Percentiles rank a stretch among this genome's conserved stretches.
Evolutionary conservation across 2,888 invertebrate species (phyloP).

Genomic region (Hemistola chrysoprasaria): DNA sequence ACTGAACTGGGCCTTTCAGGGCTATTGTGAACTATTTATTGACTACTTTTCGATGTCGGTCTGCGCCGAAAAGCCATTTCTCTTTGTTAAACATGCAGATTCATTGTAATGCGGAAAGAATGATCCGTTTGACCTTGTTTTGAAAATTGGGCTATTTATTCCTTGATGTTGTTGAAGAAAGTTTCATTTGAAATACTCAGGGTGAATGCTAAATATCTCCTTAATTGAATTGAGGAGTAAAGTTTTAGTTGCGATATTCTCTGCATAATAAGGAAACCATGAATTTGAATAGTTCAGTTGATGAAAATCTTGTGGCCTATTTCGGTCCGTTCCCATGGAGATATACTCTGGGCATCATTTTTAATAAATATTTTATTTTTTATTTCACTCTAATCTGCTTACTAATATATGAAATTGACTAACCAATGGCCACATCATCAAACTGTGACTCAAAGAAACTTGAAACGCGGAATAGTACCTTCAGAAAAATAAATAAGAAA

Average conservation of each 20-base stretch:
- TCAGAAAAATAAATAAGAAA: too few species aligned
- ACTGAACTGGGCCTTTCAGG: conserved; percentile 17
- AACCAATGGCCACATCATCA: too few species aligned
- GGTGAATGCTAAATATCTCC: conserved; percentile 8
- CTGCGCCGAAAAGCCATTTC: conserved; percentile 19
- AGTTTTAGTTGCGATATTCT: conserved; percentile 1
- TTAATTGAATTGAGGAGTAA: conserved; percentile 2
- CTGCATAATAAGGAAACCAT: conserved; percentile 6
- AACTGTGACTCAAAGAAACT: too few species aligned
- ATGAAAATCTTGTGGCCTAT: too few species aligned
- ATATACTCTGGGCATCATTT: too few species aligned
- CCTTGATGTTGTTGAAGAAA: conserved; percentile 6
- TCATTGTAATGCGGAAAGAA: conserved; percentile 24
- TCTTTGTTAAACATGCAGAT: conserved; percentile 24
- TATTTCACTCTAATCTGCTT: too few species aligned
- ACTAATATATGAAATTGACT: too few species aligned
- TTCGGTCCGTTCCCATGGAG: too few species aligned
- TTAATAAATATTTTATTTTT: too few species aligned
- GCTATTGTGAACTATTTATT: conserved; percentile 37
- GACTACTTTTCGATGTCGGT: conserved; percentile 28
- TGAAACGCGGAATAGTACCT: too few species aligned
- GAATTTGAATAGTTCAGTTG: too few species aligned
- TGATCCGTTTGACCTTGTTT: conserved; percentile 12
- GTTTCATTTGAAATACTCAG: conserved; percentile 4
- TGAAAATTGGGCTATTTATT: conserved; percentile 13